Evolutionary conservation across 2,797 vertebrate genomes (phyloP).

Genomic region (Danio kyathit): DNA sequence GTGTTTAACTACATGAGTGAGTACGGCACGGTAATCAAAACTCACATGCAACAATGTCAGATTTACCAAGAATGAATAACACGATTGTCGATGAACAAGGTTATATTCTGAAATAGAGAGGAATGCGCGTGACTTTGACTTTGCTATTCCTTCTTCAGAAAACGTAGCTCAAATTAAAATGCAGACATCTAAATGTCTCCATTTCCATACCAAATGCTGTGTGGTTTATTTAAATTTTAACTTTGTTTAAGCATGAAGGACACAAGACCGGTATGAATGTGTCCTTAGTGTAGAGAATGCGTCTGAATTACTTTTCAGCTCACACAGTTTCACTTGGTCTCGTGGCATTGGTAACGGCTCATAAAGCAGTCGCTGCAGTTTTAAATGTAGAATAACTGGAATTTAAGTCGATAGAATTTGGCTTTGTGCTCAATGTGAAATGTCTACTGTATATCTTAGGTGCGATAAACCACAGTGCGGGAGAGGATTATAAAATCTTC

Average conservation of each 20-base stretch:
- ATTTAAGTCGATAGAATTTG: slow-evolving; percentile 9
- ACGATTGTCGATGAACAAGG: slow-evolving; percentile 27
- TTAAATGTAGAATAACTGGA: slow-evolving; percentile 18
- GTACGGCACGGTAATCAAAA: slow-evolving; percentile 53
- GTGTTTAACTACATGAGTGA: slow-evolving; percentile 57
- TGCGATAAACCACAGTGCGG: slow-evolving; percentile 49
- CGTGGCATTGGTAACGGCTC: not conserved
- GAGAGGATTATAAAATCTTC: slow-evolving; percentile 45
- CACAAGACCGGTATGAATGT: not conserved
- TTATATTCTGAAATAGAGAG: slow-evolving; percentile 18
- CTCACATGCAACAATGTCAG: slow-evolving; percentile 43
- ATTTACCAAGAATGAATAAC: slow-evolving; percentile 33
- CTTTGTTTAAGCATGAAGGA: slow-evolving; percentile 20
- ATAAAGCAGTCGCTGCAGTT: slow-evolving; percentile 1
- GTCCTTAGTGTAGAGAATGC: not conserved
- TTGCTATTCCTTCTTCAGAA: not conserved
- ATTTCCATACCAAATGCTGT: slow-evolving; percentile 21
- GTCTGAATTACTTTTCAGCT: slow-evolving; percentile 1
- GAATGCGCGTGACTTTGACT: not conserved
- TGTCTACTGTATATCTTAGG: slow-evolving; percentile 22
- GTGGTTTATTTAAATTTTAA: not conserved
- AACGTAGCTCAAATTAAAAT: not conserved
- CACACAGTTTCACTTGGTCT: not conserved
- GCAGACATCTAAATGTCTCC: slow-evolving; percentile 13
- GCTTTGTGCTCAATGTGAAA: not conserved